Percentiles rank a stretch among this genome's conserved stretches.
These are phyloP conservation scores for Vanacampus margaritifer DNA, from an alignment of 2,113 vertebrate genomes.

Conservation along the genomic window DNA sequence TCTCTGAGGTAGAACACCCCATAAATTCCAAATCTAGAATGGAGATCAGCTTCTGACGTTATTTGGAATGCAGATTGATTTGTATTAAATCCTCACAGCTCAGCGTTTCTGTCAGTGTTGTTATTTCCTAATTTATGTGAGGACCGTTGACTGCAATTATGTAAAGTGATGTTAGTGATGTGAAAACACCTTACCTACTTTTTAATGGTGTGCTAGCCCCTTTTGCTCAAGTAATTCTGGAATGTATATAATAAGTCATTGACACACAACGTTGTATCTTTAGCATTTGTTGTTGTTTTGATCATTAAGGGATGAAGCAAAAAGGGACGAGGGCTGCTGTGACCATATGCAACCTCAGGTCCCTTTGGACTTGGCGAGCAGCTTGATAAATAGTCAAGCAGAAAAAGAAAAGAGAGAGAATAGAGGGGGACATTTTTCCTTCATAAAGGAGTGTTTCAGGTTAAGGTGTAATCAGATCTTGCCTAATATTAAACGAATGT, in stretches of 20 bases:
- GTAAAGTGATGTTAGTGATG: too few relatives aligned
- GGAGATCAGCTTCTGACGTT: conserved; percentile 8
- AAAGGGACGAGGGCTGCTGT: too few relatives aligned
- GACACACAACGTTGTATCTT: not conserved
- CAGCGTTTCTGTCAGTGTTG: not conserved
- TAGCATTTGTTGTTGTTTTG: conserved; percentile 33
- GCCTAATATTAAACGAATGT: too few relatives aligned
- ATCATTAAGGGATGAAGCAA: conserved; percentile 5
- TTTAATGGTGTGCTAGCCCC: too few relatives aligned
- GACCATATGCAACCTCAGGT: conserved; percentile 35
- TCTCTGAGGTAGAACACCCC: not conserved
- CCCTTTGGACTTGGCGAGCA: conserved; percentile 34
- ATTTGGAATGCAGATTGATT: conserved; percentile 3
- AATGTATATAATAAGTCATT: too few relatives aligned
- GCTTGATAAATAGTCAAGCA: conserved; percentile 48
- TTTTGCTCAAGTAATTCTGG: too few relatives aligned
- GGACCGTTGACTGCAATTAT: not conserved
- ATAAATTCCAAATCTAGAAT: conserved; percentile 3
- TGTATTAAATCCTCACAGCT: not conserved
- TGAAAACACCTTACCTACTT: too few relatives aligned
- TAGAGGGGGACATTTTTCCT: too few relatives aligned
- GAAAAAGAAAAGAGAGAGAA: not conserved
- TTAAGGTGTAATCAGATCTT: too few relatives aligned
- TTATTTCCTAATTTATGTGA: not conserved
- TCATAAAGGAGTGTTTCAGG: too few relatives aligned